These are phyloP conservation scores for Rotaria socialis DNA, from an alignment of 2,888 invertebrate genomes.

Conservation along the genomic window DNA sequence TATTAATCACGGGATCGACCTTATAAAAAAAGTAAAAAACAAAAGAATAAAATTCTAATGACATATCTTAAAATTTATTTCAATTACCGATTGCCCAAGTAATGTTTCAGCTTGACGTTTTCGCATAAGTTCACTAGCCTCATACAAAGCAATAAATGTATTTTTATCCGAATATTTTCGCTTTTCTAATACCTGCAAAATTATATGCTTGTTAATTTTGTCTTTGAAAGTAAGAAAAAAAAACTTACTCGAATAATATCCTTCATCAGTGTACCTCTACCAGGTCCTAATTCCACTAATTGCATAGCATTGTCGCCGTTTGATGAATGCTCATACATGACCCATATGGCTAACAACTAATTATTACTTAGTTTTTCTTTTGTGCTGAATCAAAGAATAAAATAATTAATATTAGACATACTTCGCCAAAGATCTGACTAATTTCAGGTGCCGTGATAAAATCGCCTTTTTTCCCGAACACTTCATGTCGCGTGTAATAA, in stretches of 20 bases:
- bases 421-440: conserved; percentile 91
- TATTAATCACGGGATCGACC: neutral
- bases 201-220: neutral
- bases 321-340: conserved; percentile 73
- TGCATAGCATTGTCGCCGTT: conserved; percentile 73
- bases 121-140: conserved; percentile 76
- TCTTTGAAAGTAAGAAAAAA: neutral
- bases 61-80: conserved; percentile 47
- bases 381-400: conserved; percentile 33
- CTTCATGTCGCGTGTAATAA: conserved; percentile 82
- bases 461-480: conserved; percentile 82
- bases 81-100: conserved; percentile 61
- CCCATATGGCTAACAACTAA: conserved; percentile 80
- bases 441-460: conserved; percentile 96
- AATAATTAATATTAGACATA: conserved; percentile 53
- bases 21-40: neutral
- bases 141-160: conserved; percentile 47
- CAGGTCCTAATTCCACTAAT: conserved; percentile 90
- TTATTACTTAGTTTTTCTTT: neutral
- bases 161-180: neutral
- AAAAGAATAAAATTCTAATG: neutral
- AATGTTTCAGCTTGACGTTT: conserved; percentile 73
- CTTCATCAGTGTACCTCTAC: conserved; percentile 78
- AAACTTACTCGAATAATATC: conserved; percentile 76
- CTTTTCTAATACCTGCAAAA: conserved; percentile 38